A percentile compares a stretch with the other conserved stretches of the same genome.
Evolutionary conservation across 2,888 invertebrate species (phyloP).

Genomic region (Alsophila aescularia): DNA sequence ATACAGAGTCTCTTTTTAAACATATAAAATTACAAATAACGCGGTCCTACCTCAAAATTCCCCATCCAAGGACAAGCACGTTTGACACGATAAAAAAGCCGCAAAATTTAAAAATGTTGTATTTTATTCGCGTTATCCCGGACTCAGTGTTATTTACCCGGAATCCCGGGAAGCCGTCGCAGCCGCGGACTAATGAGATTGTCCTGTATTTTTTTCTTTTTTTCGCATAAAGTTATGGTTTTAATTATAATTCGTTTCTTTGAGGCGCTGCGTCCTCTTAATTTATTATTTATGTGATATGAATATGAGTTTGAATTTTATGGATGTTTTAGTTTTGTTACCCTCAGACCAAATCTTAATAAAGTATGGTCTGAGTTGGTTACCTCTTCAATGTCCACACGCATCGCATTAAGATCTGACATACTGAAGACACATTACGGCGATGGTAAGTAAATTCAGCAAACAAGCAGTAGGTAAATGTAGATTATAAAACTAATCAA

Average conservation of each 20-base stretch:
- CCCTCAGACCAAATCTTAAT: too few relatives aligned
- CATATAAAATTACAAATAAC: too few relatives aligned
- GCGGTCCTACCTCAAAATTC: not conserved
- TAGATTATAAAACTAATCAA: too few relatives aligned
- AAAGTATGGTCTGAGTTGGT: too few relatives aligned
- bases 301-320: not conserved
- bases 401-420: too few relatives aligned
- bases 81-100: not conserved
- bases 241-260: slow-evolving; percentile 5
- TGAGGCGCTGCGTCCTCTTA: not conserved
- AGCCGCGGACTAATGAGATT: slow-evolving; percentile 8
- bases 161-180: slow-evolving; percentile 1
- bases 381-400: too few relatives aligned
- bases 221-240: slow-evolving; percentile 5
- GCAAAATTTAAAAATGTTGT: not conserved
- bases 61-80: not conserved
- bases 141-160: not conserved
- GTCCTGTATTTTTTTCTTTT: not conserved
- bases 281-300: not conserved
- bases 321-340: too few relatives aligned
- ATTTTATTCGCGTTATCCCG: slow-evolving; percentile 1
- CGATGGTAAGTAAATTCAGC: too few relatives aligned
- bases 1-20: too few relatives aligned
- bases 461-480: too few relatives aligned
- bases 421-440: too few relatives aligned